Conservation (phyloP, 2,797 vertebrate species). For the Tangara arthus region DNA sequence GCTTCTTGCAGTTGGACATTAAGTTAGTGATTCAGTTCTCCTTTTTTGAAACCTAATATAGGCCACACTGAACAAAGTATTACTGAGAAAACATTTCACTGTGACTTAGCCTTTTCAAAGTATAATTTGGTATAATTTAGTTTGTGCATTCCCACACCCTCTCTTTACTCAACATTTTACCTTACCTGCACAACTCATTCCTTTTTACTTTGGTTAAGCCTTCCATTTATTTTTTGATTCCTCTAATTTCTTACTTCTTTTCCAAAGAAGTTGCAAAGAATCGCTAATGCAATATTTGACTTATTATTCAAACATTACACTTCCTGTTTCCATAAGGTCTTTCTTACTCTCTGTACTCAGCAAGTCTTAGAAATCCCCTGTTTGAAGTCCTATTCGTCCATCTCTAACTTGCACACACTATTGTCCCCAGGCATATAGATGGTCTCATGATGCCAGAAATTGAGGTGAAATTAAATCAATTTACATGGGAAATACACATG, state of each 20-base stretch:
- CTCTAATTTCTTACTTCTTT: neutral
- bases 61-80: accelerated
- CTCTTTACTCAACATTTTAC: neutral
- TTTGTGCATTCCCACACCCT: neutral
- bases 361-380: neutral
- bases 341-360: neutral
- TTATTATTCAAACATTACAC: neutral
- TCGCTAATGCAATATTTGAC: neutral
- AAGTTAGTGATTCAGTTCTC: neutral
- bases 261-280: neutral
- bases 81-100: neutral
- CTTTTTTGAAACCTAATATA: neutral
- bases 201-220: neutral
- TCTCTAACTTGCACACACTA: neutral
- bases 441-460: neutral
- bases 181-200: neutral
- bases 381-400: neutral
- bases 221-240: neutral
- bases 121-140: neutral
- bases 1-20: neutral
- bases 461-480: neutral
- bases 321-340: neutral
- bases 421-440: neutral
- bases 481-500: neutral
- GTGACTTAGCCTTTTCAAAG: neutral